Base-by-base conservation (phyloP, 2,797 vertebrate genomes). In the Eutrigla gurnardus region DNA sequence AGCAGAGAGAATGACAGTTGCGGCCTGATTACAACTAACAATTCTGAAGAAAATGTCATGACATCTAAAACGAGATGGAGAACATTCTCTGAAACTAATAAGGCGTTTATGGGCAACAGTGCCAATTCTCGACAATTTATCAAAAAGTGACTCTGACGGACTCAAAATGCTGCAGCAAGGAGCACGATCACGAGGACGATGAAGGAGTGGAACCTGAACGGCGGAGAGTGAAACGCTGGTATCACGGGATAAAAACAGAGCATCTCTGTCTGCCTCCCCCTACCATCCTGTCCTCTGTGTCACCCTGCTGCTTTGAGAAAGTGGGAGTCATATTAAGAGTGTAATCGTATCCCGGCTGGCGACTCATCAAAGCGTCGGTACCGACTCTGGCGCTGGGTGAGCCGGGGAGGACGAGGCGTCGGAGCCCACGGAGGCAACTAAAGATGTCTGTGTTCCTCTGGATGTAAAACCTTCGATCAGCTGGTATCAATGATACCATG, bases 271-370 rank as follows among this genome's bases (percentile, higher is more conserved):
- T 82, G 77, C 85, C 77, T 79, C 77, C 66, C 58, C 68, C 82
- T 76, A 70, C 81, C 82, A 80, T 53, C 82, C 83, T 93, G 91
- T 91, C 88, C 90, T 91, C 89, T 89, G 80, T 88, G 91, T 92
- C 89, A 90, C 88, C 86, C 87, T 82, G 84, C 86, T 89, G 90
- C 92, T 91, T 89, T 85, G 86, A 76, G 85, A 93, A 90, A 91
- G 83, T 75, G 81, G 84, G 85, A 89, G 90, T 81, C 83, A 91
- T 91, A 90, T 90, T 93, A 92, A 91, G 86, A 78, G 81, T 53
- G 91, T 84, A 93, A 94, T 86, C 83, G 81, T 90, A 93, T 93
- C 90, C 90, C 15, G 57, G 71, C 64, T 91, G 93, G 92, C 92
- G 45, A 82, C 70, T 84, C 86, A 90, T 94, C 86, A 93, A 93